Evolutionary conservation across 2,797 vertebrate genomes (phyloP), one percentile per base, ranked within the genome.

Genomic region (Neosilurus mollespiculum): DNA sequence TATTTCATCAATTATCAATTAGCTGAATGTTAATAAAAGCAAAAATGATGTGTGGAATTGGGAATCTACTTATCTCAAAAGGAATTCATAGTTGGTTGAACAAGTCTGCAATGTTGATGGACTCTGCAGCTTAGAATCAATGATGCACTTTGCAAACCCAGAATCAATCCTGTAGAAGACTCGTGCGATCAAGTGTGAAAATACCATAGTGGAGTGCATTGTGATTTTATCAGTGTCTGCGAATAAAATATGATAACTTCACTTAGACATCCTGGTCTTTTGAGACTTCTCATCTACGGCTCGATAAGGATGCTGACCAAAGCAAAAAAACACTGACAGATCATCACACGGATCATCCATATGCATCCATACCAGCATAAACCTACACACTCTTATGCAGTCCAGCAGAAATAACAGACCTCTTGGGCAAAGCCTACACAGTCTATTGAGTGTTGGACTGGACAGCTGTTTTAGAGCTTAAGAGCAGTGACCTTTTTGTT

Each of bases 201-300:
- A 51, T 65, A 22, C 10, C 59, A 78, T 18, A 53, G 16, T 61
- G 34, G 22, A 24, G n/a, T 75, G 51, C 51, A 30, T 18, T 67
- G 69, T 82, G 62, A 58, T 72, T 80, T 58, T 61, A 18, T 71
- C 37, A 66, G 71, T 62, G 51, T 58, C 20, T 66, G 67, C 75
- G 2, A 22, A 62, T 53, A 51, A 11, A 30, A 73, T 65, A 66
- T 75, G 26, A 75, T n/a, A 54, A 34, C 10, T 37, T 76, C 34
- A 61, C 30, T 58, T 22, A 4, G 22, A 69, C 53, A 51, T 6
- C 10, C 22, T 81, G 59, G 73, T 26, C 34, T 81, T 89, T 90
- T 88, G 37, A 83, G 81, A 83, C 84, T 30, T 86, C 58, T 86
- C 78, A 83, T 85, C 80, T 82, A 87, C 86, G 81, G 66, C 81